A percentile compares a stretch with the other conserved stretches of the same genome.
These are phyloP conservation scores for Uromys caudimaculatus DNA, from an alignment of 2,797 vertebrate genomes.

Conservation along the genomic window DNA sequence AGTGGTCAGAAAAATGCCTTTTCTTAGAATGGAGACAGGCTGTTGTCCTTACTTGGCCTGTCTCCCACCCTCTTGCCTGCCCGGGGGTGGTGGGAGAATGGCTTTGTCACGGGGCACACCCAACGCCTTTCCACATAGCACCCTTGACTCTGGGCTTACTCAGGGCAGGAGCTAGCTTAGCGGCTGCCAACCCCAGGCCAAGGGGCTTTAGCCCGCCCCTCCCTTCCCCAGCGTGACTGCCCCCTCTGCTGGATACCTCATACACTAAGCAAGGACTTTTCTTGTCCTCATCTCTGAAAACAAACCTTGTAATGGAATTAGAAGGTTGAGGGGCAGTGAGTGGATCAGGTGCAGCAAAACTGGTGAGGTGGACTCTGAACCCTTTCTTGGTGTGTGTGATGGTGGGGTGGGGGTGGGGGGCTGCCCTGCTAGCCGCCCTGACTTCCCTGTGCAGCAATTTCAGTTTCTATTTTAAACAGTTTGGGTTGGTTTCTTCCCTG, in stretches of 20 bases:
- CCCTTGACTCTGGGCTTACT: background rate
- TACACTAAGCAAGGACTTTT: background rate
- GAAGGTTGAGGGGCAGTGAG: background rate
- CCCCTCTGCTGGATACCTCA: fast-evolving
- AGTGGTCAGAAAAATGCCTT: background rate
- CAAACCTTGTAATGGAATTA: background rate
- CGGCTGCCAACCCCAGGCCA: background rate
- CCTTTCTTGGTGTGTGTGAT: background rate
- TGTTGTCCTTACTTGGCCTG: background rate
- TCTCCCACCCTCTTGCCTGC: background rate
- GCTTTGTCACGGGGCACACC: background rate
- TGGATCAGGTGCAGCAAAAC: background rate
- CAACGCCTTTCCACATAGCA: background rate
- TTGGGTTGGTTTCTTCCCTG: slow-evolving; percentile 77
- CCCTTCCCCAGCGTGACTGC: too few relatives aligned
- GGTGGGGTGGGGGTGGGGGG: background rate
- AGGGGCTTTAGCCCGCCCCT: background rate
- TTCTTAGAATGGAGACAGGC: background rate
- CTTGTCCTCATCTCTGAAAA: background rate
- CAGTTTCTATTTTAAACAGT: slow-evolving; percentile 82
- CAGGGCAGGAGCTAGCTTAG: background rate
- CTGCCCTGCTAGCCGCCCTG: background rate
- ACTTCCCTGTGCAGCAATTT: slow-evolving; percentile 75
- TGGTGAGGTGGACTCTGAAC: background rate
- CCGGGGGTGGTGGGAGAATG: background rate